Evolutionary conservation across 2,888 invertebrate species (phyloP).

Genomic region (Allacma fusca): DNA sequence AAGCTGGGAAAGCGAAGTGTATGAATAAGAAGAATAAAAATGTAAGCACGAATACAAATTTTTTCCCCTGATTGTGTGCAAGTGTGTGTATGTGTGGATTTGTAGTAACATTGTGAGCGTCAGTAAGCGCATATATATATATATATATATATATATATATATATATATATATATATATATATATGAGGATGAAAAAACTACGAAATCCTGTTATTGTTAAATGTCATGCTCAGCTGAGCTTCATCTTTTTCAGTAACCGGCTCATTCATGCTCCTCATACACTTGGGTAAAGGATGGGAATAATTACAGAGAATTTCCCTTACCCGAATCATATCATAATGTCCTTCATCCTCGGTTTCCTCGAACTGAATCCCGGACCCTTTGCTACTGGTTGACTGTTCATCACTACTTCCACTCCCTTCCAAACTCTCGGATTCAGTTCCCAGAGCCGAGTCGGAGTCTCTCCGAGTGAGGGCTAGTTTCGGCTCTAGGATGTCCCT

Average conservation of each 20-base stretch:
- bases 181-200: not conserved
- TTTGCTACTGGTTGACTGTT: conserved; percentile 4
- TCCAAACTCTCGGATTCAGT: conserved; percentile 2
- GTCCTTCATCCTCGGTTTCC: conserved; percentile 16
- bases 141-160: too few species aligned
- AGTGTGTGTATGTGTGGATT: conserved; percentile 9
- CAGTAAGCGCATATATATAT: too few species aligned
- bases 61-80: not conserved
- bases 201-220: not conserved
- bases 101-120: too few species aligned
- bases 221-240: not conserved
- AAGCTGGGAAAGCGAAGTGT: conserved; percentile 9
- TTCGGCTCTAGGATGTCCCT: not conserved
- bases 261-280: too few species aligned
- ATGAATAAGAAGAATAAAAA: not conserved
- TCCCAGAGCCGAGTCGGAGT: not conserved
- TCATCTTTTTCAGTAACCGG: not conserved
- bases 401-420: not conserved
- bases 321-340: conserved; percentile 16
- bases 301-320: not conserved
- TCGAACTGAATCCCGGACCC: not conserved
- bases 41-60: not conserved
- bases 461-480: not conserved
- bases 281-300: too few species aligned
- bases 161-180: too few species aligned